Base-by-base conservation (phyloP, 2,888 invertebrate genomes). In the Machimus rusticus region DNA sequence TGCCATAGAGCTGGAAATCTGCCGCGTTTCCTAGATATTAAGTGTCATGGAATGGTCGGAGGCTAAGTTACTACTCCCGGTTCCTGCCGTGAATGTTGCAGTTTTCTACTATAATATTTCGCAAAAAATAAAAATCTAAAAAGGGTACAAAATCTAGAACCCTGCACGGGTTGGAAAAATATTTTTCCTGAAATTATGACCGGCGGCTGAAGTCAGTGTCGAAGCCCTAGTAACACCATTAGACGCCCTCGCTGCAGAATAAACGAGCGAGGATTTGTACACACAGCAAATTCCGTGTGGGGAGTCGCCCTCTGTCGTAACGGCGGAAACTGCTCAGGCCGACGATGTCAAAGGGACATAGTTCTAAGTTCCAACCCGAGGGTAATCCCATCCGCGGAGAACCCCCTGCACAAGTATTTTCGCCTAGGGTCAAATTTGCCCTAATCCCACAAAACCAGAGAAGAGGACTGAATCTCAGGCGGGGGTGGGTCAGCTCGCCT, bases 141-240 rank as follows among this genome's bases (percentile, higher is more conserved):
- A 74, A 28, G 28, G 28, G 5, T 23, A 74, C 28, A 34, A 37
- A 76, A 76, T 76, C 76, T n/a, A 14, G 76, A 16, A 34, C 19
- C 66, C 12, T 23, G 76, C 37, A 76, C 51, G 8, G 8, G 66
- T 66, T 66, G 28, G 19, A 51, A 51, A 66, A 66, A 66, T 23
- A 66, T 66, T 66, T 66, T 66, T 66, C 66, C 23, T 66, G 66
- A 66, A 66, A 66, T 66, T 28, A 66, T 14, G 23, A 66, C 66
- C 19, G 14, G 23, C 23, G n/a, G n/a, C 51, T 51, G 66, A 66
- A 66, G 23, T 66, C 76, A 37, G 76, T 37, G 37, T 34, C 39
- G 76, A 76, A 76, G 37, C 76, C 76, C 76, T 76, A 76, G 76
- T 76, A 76, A 76, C 76, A 76, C 76, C 39, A 76, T 76, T 39